These are phyloP conservation scores for Gymnocypris eckloni DNA, from an alignment of 2,797 vertebrate genomes.

Conservation along the genomic window DNA sequence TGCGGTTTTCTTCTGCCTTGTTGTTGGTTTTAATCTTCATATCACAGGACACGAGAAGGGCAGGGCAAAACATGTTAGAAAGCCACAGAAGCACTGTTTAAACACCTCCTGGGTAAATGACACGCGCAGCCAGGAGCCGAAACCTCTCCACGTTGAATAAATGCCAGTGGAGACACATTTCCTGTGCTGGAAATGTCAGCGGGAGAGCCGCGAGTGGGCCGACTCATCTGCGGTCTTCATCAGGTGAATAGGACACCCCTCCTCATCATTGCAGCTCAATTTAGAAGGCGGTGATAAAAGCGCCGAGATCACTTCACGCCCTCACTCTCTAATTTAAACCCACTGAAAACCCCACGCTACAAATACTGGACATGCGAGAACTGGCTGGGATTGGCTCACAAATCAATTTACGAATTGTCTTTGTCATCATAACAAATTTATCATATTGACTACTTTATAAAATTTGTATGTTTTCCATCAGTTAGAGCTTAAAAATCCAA, in stretches of 20 bases:
- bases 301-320: not conserved
- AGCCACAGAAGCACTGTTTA: constrained; percentile 54
- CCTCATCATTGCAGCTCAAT: constrained; percentile 50
- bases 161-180: constrained; percentile 75
- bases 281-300: constrained; percentile 37
- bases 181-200: constrained; percentile 77
- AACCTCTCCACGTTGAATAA: constrained; percentile 73
- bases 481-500: not conserved
- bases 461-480: not conserved
- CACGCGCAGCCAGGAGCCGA: constrained; percentile 69
- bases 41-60: constrained; percentile 57
- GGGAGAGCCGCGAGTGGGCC: constrained; percentile 42
- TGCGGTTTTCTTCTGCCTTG: constrained; percentile 67
- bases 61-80: constrained; percentile 57
- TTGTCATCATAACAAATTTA: not conserved
- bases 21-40: constrained; percentile 52
- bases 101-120: constrained; percentile 70
- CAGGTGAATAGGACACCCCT: constrained; percentile 50
- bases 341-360: not conserved
- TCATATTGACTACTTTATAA: not conserved
- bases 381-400: not conserved
- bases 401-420: not conserved
- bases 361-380: no score
- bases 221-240: constrained; percentile 52
- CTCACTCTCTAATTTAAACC: not conserved